These are phyloP conservation scores for Ailurus styani DNA, from an alignment of 2,113 vertebrate genomes.

Conservation along the genomic window DNA sequence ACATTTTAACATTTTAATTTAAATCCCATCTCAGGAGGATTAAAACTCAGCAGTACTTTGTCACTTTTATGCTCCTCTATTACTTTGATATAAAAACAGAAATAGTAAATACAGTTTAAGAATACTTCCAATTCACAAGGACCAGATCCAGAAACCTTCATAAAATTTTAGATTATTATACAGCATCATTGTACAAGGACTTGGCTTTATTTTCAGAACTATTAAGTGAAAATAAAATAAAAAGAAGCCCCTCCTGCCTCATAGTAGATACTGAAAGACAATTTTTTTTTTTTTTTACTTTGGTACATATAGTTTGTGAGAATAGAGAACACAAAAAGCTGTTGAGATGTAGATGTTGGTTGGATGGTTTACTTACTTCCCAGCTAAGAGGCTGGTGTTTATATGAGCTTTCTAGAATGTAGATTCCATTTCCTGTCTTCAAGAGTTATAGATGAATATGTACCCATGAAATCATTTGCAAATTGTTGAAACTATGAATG, in stretches of 20 bases:
- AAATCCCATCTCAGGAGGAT: background rate
- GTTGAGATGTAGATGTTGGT: background rate
- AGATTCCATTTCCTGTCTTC: background rate
- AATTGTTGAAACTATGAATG: background rate
- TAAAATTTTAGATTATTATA: background rate
- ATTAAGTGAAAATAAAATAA: background rate
- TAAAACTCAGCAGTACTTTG: constrained; percentile 19
- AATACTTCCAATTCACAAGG: background rate
- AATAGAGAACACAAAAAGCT: background rate
- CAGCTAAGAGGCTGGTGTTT: background rate
- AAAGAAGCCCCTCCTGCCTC: background rate
- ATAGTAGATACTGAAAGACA: background rate
- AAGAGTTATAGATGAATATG: background rate
- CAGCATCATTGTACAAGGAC: background rate
- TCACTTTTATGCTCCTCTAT: background rate
- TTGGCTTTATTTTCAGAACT: background rate
- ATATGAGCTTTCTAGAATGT: background rate
- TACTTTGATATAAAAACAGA: background rate
- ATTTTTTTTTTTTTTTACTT: background rate
- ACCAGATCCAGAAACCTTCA: background rate
- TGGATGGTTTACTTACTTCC: background rate
- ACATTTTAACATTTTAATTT: constrained; percentile 41
- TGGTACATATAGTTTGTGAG: background rate
- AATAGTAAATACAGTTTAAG: background rate
- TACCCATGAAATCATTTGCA: background rate